Evolutionary conservation across 2,888 invertebrate species (phyloP).

Genomic region (Leucophenga montana): DNA sequence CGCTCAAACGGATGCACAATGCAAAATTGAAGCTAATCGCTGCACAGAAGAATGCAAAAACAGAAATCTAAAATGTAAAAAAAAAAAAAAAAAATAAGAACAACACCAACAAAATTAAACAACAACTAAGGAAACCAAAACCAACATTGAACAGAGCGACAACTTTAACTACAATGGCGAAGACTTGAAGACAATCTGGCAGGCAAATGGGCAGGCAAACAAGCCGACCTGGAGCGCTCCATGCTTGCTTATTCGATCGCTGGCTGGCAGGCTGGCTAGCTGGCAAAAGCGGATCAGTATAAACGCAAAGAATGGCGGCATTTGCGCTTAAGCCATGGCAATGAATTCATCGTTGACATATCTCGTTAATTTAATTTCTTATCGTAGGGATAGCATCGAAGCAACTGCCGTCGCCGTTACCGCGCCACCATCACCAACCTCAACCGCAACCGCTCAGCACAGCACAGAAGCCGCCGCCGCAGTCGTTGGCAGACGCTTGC

Average conservation of each 20-base stretch:
- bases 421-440: slow-evolving; percentile 34
- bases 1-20: slow-evolving; percentile 40
- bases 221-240: too few relatives aligned
- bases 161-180: not conserved
- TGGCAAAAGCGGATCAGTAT: slow-evolving; percentile 37
- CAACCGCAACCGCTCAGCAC: not conserved
- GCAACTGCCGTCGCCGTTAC: slow-evolving; percentile 33
- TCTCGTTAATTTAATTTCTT: slow-evolving; percentile 74
- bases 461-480: slow-evolving; percentile 8
- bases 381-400: slow-evolving; percentile 70
- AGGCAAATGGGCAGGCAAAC: not conserved
- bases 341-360: slow-evolving; percentile 73
- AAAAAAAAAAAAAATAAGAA: slow-evolving; percentile 1
- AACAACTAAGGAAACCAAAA: slow-evolving; percentile 15
- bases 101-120: slow-evolving; percentile 9
- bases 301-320: slow-evolving; percentile 69
- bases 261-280: not conserved
- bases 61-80: slow-evolving; percentile 46
- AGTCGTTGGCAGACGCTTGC: not conserved
- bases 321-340: slow-evolving; percentile 72
- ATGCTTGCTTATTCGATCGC: not conserved
- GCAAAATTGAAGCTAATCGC: slow-evolving; percentile 64
- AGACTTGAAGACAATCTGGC: slow-evolving; percentile 6
- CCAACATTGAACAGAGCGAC: slow-evolving; percentile 1
- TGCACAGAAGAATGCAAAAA: slow-evolving; percentile 55